phyloP scores from a whole-genome alignment of 2,888 invertebrate species.

The Coremacera marginata region DNA sequence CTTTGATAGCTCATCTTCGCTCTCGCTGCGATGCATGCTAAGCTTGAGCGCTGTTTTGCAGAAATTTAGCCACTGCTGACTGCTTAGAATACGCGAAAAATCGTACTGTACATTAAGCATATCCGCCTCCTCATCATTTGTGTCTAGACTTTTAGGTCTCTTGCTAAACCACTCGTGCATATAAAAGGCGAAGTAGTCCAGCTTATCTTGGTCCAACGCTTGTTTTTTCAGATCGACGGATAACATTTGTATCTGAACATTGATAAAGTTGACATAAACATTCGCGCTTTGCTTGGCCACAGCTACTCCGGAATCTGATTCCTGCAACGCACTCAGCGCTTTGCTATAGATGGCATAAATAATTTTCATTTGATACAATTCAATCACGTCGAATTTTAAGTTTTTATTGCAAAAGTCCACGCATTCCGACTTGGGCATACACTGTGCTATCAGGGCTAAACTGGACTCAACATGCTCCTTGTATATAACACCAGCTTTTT shows the following conservation, averaged over 20 bases:
- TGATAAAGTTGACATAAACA: constrained; percentile 72
- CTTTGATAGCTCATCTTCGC: constrained; percentile 55
- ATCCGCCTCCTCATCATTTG: too few relatives aligned
- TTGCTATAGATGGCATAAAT: constrained; percentile 73
- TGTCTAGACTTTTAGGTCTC: background rate
- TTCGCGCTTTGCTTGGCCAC: constrained; percentile 62
- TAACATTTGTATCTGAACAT: constrained; percentile 71
- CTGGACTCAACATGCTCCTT: constrained; percentile 74
- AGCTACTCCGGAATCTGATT: constrained; percentile 38
- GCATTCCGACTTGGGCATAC: constrained; percentile 74
- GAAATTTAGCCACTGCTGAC: constrained; percentile 73
- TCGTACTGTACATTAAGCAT: constrained; percentile 42
- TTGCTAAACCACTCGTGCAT: constrained; percentile 62
- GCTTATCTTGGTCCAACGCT: constrained; percentile 70
- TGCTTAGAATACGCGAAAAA: constrained; percentile 64
- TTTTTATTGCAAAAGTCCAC: constrained; percentile 73
- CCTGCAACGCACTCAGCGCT: constrained; percentile 64
- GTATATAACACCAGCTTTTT: constrained; percentile 78
- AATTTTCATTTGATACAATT: constrained; percentile 73
- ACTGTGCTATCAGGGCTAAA: constrained; percentile 73
- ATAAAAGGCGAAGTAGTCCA: constrained; percentile 67
- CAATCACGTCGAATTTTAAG: constrained; percentile 75
- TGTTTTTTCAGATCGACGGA: constrained; percentile 65
- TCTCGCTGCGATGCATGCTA: constrained; percentile 71
- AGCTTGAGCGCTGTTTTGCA: constrained; percentile 77